A percentile compares a stretch with the other conserved stretches of the same genome.
phyloP scores from a whole-genome alignment of 2,888 invertebrate genomes.

The Eilema griseolum region DNA sequence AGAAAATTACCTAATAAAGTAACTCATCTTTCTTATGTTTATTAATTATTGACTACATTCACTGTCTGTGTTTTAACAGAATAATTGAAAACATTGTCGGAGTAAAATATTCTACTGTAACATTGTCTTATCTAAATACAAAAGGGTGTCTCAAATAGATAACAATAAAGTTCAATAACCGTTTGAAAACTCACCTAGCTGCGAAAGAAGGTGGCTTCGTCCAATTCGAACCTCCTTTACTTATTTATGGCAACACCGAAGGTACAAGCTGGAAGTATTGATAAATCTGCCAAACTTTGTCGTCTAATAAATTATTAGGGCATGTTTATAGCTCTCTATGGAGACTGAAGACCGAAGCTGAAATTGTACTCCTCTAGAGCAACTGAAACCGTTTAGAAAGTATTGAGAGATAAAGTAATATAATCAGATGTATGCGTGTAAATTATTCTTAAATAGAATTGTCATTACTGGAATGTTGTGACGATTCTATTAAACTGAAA shows the following conservation, averaged over 20 bases:
- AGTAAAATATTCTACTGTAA: no score
- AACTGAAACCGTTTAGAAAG: neutral
- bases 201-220: conserved; percentile 13
- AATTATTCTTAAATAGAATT: no score
- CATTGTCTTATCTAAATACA: conserved; percentile 38
- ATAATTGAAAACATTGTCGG: neutral
- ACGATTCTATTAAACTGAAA: no score
- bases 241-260: conserved; percentile 27
- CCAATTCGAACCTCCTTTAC: conserved; percentile 22
- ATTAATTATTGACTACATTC: no score
- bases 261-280: neutral
- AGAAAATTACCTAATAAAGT: no score
- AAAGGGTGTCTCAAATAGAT: conserved; percentile 22
- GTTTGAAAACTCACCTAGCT: conserved; percentile 16
- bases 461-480: no score
- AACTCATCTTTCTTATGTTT: no score
- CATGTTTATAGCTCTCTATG: neutral
- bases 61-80: neutral
- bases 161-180: conserved; percentile 30
- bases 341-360: neutral
- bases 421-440: no score
- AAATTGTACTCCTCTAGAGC: neutral
- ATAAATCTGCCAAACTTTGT: conserved; percentile 5
- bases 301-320: conserved; percentile 1
- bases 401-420: neutral